These are phyloP conservation scores for Heterochromis multidens DNA, from an alignment of 2,113 vertebrate genomes.

Conservation along the genomic window DNA sequence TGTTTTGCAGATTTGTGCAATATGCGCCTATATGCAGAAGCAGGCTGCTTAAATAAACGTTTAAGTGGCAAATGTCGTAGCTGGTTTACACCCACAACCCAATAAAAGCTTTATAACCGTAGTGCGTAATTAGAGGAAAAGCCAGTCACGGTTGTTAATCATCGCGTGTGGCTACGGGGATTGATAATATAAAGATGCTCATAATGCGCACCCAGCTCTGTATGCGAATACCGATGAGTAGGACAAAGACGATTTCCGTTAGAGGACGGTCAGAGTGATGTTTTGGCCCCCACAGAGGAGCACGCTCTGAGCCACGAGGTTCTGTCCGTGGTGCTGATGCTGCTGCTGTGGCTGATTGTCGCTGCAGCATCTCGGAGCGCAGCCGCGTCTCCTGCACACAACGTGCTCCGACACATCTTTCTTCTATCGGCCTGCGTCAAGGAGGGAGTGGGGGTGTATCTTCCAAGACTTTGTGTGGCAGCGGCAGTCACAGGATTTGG, in stretches of 20 bases:
- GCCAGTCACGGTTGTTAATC: neutral
- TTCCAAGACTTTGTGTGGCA: neutral
- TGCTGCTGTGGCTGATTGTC: conserved; percentile 6
- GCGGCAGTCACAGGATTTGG: conserved; percentile 20
- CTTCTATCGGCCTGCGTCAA: conserved; percentile 21
- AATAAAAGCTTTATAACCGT: neutral
- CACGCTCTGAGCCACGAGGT: conserved; percentile 45
- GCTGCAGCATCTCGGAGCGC: conserved; percentile 23
- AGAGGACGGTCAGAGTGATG: neutral
- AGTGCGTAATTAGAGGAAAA: neutral
- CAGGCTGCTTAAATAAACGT: neutral
- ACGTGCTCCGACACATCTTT: conserved; percentile 22
- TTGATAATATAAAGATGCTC: neutral
- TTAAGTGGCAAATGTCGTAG: neutral
- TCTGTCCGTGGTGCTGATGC: conserved; percentile 41
- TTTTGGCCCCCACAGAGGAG: neutral
- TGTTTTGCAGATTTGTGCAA: neutral
- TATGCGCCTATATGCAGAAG: neutral
- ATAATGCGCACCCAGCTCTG: neutral
- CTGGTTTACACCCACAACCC: neutral
- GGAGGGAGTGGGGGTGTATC: neutral
- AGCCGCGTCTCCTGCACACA: conserved; percentile 11
- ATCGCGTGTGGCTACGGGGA: neutral
- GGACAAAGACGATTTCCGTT: neutral
- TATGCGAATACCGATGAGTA: conserved; percentile 18